phyloP scores from a whole-genome alignment of 2,797 vertebrate species.

The Sebastes trivittatus region DNA sequence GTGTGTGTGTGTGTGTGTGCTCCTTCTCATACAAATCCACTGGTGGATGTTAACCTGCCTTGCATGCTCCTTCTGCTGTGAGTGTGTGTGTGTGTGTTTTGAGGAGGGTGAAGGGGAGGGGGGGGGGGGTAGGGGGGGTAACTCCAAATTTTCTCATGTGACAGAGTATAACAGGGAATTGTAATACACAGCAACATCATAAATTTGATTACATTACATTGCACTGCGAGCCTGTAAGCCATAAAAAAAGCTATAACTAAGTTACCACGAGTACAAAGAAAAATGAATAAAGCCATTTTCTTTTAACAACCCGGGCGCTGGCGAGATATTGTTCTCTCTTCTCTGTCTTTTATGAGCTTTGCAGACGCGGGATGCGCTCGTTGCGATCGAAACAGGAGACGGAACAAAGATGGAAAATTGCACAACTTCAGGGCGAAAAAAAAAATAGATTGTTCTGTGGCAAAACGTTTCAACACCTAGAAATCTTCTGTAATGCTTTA shows the following conservation, averaged over 20 bases:
- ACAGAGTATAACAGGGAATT: slow-evolving; percentile 76
- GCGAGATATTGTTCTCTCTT: slow-evolving; percentile 68
- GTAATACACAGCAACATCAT: slow-evolving; percentile 80
- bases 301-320: slow-evolving; percentile 71
- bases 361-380: slow-evolving; percentile 52
- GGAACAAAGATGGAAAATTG: slow-evolving; percentile 35
- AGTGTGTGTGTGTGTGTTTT: background rate
- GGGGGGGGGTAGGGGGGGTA: background rate
- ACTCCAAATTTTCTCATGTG: slow-evolving; percentile 70
- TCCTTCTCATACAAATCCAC: slow-evolving; percentile 29
- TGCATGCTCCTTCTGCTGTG: slow-evolving; percentile 25
- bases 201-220: slow-evolving; percentile 81
- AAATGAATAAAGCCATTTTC: slow-evolving; percentile 81
- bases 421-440: slow-evolving; percentile 18
- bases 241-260: slow-evolving; percentile 80
- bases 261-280: slow-evolving; percentile 75
- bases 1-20: slow-evolving; percentile 9
- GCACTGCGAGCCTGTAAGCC: slow-evolving; percentile 71
- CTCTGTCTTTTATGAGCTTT: slow-evolving; percentile 68
- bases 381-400: slow-evolving; percentile 48
- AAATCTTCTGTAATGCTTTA: background rate
- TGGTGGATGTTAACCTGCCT: slow-evolving; percentile 46
- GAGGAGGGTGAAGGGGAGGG: background rate
- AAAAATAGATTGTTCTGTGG: background rate
- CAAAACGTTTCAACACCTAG: background rate